Base-by-base conservation (phyloP, 37 sponge, comb jelly and placozoan species). In the Ephydatia muelleri region DNA sequence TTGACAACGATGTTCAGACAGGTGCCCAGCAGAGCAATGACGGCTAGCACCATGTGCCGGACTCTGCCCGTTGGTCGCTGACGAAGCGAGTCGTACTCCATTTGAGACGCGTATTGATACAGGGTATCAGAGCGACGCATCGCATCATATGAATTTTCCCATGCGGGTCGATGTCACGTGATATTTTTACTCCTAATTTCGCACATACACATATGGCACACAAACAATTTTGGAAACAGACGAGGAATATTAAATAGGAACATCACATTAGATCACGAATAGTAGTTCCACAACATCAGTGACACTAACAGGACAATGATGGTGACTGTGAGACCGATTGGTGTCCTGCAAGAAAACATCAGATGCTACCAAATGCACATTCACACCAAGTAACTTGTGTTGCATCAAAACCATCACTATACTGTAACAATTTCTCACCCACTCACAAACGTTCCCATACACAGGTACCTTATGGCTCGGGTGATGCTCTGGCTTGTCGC, bases 401-500 rank as follows among this genome's bases (percentile, higher is more conserved):
- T n/a, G n/a, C n/a, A n/a, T n/a, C n/a, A n/a, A n/a, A n/a, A n/a
- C n/a, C n/a, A n/a, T n/a, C n/a, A n/a, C n/a, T n/a, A n/a, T n/a
- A n/a, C 28, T 72, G 19, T 28, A 36, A 23, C 73, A 72, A 26
- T 36, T 30, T 16, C 73, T 2, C 32, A 26, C 22, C 27, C 31
- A 72, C 31, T 29, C 73, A 72, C 32, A 29, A 32, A 36, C 5
- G 37, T 6, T 35, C 9, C 38, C 12, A 27, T n/a, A 36, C 30
- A 27, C 13, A n/a, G 9, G 0, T 32, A n/a, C 37, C 25, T 36
- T 36, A 31, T 67, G 33, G 38, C 49, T 73, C 34, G 73, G 65
- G 38, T 82, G 19, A 85, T 21, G 0, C 23, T 38, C 66, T 79
- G 28, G 49, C 38, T 25, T 80, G 28, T 79, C 79, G 79, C 57